Percentiles rank a stretch among this genome's conserved stretches.
phyloP scores from a whole-genome alignment of 2,888 invertebrate species.

The Thelaira solivaga region DNA sequence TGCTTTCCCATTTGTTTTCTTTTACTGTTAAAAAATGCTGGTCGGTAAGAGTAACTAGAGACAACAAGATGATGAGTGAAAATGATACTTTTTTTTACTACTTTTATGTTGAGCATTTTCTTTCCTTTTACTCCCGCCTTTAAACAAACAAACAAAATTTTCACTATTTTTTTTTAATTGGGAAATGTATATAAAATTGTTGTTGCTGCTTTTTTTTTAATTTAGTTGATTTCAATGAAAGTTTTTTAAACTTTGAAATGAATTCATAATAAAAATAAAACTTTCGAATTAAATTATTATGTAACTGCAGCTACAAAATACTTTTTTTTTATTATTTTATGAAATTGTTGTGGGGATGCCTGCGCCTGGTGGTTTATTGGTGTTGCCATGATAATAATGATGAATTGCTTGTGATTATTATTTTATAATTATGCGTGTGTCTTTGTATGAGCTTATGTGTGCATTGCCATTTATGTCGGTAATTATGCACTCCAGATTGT shows the following conservation, averaged over 20 bases:
- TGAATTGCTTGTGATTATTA: neutral
- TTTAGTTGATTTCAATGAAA: slow-evolving; percentile 34
- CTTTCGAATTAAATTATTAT: slow-evolving; percentile 61
- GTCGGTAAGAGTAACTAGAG: too few species aligned
- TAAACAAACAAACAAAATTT: slow-evolving; percentile 40
- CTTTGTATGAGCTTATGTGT: slow-evolving; percentile 4
- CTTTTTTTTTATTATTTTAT: slow-evolving; percentile 14
- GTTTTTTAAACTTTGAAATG: slow-evolving; percentile 37
- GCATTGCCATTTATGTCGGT: neutral
- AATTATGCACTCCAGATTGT: slow-evolving; percentile 36
- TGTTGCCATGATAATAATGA: slow-evolving; percentile 45
- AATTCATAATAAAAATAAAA: slow-evolving; percentile 40
- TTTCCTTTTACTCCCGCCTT: slow-evolving; percentile 54
- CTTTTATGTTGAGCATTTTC: slow-evolving; percentile 21
- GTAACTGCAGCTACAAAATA: slow-evolving; percentile 53
- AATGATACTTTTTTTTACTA: slow-evolving; percentile 35
- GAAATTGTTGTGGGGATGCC: slow-evolving; percentile 46
- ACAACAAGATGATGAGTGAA: slow-evolving; percentile 46
- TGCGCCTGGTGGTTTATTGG: slow-evolving; percentile 7
- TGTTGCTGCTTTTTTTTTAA: neutral
- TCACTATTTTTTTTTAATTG: slow-evolving; percentile 44
- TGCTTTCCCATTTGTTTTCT: slow-evolving; percentile 35
- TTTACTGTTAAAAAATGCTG: slow-evolving; percentile 4
- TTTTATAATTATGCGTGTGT: too few species aligned
- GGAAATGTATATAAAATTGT: slow-evolving; percentile 11